phyloP scores from a whole-genome alignment of 2,113 vertebrate genomes.

The Drymodes brunneopygia region DNA sequence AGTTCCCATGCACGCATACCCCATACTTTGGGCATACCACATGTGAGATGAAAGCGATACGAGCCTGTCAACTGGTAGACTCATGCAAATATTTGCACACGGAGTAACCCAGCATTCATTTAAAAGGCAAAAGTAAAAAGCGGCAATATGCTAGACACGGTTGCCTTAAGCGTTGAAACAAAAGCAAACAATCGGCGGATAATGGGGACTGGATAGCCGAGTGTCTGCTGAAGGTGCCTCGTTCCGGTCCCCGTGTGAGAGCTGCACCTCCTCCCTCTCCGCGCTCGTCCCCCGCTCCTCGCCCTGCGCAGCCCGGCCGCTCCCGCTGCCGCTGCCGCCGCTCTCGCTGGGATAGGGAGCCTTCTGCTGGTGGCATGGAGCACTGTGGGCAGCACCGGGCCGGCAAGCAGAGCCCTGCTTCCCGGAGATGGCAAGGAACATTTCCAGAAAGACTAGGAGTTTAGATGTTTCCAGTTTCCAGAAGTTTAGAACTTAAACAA shows the following conservation, averaged over 20 bases:
- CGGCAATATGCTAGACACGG: not conserved
- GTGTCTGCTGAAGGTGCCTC: fast-evolving
- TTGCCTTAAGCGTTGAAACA: not conserved
- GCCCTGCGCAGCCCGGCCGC: fast-evolving
- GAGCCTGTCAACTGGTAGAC: not conserved
- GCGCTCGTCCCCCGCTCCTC: fast-evolving
- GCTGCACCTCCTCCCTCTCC: not conserved
- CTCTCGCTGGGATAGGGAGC: not conserved
- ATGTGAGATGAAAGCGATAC: not conserved
- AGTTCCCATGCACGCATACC: not conserved
- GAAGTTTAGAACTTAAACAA: not conserved
- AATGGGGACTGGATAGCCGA: not conserved
- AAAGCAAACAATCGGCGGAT: not conserved
- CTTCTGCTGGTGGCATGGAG: not conserved
- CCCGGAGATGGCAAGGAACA: fast-evolving
- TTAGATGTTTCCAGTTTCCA: too few relatives aligned
- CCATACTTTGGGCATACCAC: not conserved
- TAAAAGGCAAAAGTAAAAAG: not conserved
- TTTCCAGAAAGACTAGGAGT: not conserved
- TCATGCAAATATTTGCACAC: not conserved
- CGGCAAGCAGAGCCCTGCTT: fast-evolving
- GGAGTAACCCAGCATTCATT: not conserved
- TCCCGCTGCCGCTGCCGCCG: not conserved
- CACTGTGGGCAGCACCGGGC: not conserved
- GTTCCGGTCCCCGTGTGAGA: fast-evolving